Conservation (phyloP, 2,888 invertebrate genomes). For the Melanargia galathea region DNA sequence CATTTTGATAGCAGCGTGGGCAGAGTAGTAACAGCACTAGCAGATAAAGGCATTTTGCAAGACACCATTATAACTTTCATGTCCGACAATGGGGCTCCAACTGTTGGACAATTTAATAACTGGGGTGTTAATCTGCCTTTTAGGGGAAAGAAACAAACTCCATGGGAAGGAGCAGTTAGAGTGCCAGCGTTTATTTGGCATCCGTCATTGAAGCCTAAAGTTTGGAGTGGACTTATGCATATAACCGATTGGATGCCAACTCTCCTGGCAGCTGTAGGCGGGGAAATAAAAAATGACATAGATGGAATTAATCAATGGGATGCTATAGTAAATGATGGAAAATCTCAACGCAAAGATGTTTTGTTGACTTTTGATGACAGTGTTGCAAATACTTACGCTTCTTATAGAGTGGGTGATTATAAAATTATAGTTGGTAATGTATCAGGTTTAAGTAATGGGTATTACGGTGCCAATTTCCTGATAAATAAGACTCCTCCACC, state of each 20-base stretch:
- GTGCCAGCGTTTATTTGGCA: conserved; percentile 89
- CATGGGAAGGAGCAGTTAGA: conserved; percentile 93
- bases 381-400: conserved; percentile 74
- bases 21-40: conserved; percentile 86
- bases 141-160: conserved; percentile 89
- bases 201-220: conserved; percentile 81
- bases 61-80: conserved; percentile 93
- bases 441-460: conserved; percentile 62
- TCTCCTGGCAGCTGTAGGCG: conserved; percentile 71
- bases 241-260: conserved; percentile 94
- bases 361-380: conserved; percentile 83
- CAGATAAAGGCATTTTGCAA: conserved; percentile 85
- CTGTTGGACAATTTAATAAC: conserved; percentile 88
- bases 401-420: conserved; percentile 83
- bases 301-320: conserved; percentile 88
- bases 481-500: conserved; percentile 57
- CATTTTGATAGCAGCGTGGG: conserved; percentile 93
- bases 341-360: conserved; percentile 79
- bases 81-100: conserved; percentile 94
- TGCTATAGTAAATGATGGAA: conserved; percentile 74
- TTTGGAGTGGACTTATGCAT: conserved; percentile 85
- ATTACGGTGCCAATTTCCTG: conserved; percentile 65
- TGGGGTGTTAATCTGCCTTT: conserved; percentile 90
- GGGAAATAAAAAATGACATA: conserved; percentile 61
- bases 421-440: conserved; percentile 84